phyloP scores from a whole-genome alignment of 2,113 vertebrate species.

The Odontesthes bonariensis region DNA sequence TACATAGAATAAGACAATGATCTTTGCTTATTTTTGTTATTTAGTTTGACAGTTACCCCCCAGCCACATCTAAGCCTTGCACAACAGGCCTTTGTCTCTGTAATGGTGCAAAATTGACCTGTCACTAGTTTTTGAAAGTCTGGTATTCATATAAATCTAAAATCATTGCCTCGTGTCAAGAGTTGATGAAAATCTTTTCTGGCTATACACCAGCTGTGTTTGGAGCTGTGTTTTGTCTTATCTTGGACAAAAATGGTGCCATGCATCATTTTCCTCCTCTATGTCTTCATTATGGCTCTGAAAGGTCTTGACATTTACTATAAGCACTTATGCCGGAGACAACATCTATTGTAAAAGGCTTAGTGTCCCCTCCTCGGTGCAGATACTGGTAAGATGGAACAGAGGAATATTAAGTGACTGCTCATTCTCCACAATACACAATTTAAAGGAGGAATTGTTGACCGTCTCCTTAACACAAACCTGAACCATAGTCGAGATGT shows the following conservation, averaged over 20 bases:
- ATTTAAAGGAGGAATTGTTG: constrained; percentile 43
- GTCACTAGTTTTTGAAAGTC: constrained; percentile 73
- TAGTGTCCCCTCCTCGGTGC: constrained; percentile 6
- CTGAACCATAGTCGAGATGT: constrained; percentile 30
- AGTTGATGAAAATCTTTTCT: constrained; percentile 69
- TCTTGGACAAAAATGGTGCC: constrained; percentile 43
- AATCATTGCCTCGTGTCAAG: constrained; percentile 70
- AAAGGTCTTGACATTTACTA: constrained; percentile 79
- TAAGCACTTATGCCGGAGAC: constrained; percentile 64
- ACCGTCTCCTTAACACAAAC: constrained; percentile 38
- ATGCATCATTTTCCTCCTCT: constrained; percentile 66
- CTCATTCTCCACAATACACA: constrained; percentile 30
- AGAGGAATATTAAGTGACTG: constrained; percentile 38
- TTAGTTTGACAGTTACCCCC: constrained; percentile 62
- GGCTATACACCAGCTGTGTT: constrained; percentile 54
- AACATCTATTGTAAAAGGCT: constrained; percentile 58
- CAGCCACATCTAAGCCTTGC: constrained; percentile 44
- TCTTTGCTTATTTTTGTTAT: constrained; percentile 57
- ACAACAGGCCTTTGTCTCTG: constrained; percentile 44
- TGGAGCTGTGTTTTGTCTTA: constrained; percentile 40
- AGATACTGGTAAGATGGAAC: constrained; percentile 22
- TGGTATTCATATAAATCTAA: constrained; percentile 73
- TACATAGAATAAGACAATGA: constrained; percentile 42
- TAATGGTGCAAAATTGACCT: constrained; percentile 77
- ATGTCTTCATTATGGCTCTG: constrained; percentile 69